A percentile compares a stretch with the other conserved stretches of the same genome.
Evolutionary conservation across 2,888 invertebrate species (phyloP).

Genomic region (Brachypterus glaber): DNA sequence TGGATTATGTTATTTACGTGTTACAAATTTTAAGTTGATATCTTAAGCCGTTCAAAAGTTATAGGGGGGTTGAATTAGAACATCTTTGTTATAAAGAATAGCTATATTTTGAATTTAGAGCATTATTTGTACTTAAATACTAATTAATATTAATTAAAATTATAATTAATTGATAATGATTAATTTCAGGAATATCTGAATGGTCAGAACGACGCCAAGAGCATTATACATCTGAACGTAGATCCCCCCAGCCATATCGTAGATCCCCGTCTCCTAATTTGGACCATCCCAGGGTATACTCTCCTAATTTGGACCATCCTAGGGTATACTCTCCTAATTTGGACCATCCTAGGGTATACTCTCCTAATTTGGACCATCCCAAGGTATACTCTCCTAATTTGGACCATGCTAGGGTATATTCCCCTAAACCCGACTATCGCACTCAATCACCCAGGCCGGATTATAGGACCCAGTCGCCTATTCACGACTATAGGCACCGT

Average conservation of each 20-base stretch:
- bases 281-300: conserved; percentile 16
- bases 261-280: conserved; percentile 16
- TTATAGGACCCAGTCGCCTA: conserved; percentile 19
- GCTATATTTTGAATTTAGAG: no score
- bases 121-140: no score
- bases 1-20: no score
- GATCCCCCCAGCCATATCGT: conserved; percentile 21
- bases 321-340: no score
- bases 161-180: no score
- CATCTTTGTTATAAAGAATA: no score
- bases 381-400: conserved; percentile 12
- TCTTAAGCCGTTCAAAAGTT: conserved; percentile 1
- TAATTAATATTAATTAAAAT: no score
- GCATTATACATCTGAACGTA: conserved; percentile 20
- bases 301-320: no score
- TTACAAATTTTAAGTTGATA: no score
- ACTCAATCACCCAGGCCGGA: conserved; percentile 23
- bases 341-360: conserved; percentile 15
- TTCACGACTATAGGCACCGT: conserved; percentile 24
- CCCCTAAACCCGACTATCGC: no score
- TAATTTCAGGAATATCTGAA: conserved; percentile 56
- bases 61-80: no score
- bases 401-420: conserved; percentile 16
- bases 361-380: conserved; percentile 21
- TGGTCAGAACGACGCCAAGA: conserved; percentile 57